Evolutionary conservation across 2,888 invertebrate genomes (phyloP).

Genomic region (Xylota sylvarum): DNA sequence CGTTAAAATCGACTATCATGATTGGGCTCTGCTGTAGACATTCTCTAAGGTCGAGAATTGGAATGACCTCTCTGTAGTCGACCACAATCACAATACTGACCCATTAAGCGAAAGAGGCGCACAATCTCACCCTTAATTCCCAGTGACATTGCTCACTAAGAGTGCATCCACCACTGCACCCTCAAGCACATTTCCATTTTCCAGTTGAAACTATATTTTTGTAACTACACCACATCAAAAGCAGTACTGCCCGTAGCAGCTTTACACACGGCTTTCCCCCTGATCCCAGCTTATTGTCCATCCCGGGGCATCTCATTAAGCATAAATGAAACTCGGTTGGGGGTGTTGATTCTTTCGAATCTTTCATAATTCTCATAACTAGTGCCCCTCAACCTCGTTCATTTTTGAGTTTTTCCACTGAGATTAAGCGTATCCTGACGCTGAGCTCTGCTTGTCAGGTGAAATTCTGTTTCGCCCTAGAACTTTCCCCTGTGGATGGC

Average conservation of each 20-base stretch:
- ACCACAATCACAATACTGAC: no score
- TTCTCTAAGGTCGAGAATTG: no score
- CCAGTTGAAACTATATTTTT: constrained; percentile 2
- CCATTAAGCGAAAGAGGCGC: no score
- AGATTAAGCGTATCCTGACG: constrained; percentile 65
- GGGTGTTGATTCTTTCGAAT: constrained; percentile 19
- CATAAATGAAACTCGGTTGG: constrained; percentile 29
- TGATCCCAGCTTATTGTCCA: constrained; percentile 25
- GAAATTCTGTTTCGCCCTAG: constrained; percentile 14
- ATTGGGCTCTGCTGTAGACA: no score
- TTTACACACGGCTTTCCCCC: neutral
- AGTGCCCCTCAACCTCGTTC: constrained; percentile 25
- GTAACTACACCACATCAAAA: constrained; percentile 42
- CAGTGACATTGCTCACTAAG: neutral
- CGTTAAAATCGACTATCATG: no score
- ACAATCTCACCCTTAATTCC: no score
- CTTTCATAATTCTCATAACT: constrained; percentile 8
- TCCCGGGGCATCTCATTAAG: constrained; percentile 66
- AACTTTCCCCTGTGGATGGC: constrained; percentile 57
- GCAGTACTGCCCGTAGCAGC: neutral
- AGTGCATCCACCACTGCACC: neutral
- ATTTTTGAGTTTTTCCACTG: constrained; percentile 52
- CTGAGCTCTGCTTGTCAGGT: constrained; percentile 73
- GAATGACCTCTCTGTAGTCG: no score
- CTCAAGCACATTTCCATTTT: neutral